These are phyloP conservation scores for Lamproptera curius DNA, from an alignment of 2,888 invertebrate genomes.

Conservation along the genomic window DNA sequence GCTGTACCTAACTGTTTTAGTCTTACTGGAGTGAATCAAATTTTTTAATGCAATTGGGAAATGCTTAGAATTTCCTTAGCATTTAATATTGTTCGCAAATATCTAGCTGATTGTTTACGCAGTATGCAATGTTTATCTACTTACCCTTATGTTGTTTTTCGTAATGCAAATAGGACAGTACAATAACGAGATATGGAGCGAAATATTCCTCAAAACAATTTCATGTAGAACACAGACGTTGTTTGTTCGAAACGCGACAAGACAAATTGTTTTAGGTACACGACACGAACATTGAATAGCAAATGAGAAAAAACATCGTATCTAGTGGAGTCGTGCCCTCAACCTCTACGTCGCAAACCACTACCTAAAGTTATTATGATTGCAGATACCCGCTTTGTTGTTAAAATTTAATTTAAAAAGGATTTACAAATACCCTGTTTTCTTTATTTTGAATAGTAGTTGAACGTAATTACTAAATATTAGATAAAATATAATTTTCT, in stretches of 20 bases:
- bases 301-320: conserved; percentile 63
- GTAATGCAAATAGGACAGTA: background rate
- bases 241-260: no score
- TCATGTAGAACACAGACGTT: conserved; percentile 45
- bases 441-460: no score
- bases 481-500: no score
- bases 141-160: conserved; percentile 13
- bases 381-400: conserved; percentile 3
- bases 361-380: conserved; percentile 17
- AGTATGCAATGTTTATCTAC: background rate
- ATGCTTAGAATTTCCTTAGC: no score
- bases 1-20: no score
- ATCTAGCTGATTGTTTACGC: no score
- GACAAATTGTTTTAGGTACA: conserved; percentile 48
- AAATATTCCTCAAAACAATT: conserved; percentile 25
- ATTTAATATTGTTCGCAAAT: no score
- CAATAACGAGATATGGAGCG: background rate
- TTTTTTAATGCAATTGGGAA: no score
- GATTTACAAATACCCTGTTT: no score
- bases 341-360: conserved; percentile 16
- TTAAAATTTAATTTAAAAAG: no score
- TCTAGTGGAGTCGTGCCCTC: conserved; percentile 30
- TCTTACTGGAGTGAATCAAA: no score
- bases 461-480: no score
- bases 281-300: conserved; percentile 54